Conservation (phyloP, 2,797 vertebrate genomes). For the Arrhamphus sclerolepis region DNA sequence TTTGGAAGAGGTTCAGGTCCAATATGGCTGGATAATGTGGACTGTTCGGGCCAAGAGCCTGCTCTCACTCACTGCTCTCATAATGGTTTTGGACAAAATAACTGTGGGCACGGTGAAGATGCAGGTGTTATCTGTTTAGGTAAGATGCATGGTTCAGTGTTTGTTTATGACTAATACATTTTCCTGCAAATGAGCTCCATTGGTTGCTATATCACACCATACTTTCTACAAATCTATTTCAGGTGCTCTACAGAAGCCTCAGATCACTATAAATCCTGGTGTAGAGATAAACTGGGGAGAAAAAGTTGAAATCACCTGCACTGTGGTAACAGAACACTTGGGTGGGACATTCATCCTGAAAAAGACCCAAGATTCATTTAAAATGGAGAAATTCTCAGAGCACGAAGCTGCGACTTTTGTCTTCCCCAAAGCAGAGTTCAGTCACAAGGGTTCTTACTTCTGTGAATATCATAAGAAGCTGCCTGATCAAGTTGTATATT, state of each 20-base stretch:
- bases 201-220: background rate
- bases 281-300: slow-evolving; percentile 64
- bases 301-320: slow-evolving; percentile 70
- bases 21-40: slow-evolving; percentile 76
- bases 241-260: slow-evolving; percentile 67
- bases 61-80: slow-evolving; percentile 61
- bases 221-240: slow-evolving; percentile 1
- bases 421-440: slow-evolving; percentile 58
- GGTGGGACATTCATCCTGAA: slow-evolving; percentile 67
- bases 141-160: slow-evolving; percentile 32
- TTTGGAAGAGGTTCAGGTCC: slow-evolving; percentile 71
- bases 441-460: slow-evolving; percentile 64
- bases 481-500: slow-evolving; percentile 48
- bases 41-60: slow-evolving; percentile 59
- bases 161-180: background rate
- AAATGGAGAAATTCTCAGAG: slow-evolving; percentile 58
- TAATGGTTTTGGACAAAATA: slow-evolving; percentile 50
- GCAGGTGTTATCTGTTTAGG: slow-evolving; percentile 73
- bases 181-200: background rate
- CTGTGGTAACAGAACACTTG: slow-evolving; percentile 47
- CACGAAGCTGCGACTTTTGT: slow-evolving; percentile 49
- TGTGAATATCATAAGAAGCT: slow-evolving; percentile 76
- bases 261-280: slow-evolving; percentile 56
- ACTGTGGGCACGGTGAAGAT: slow-evolving; percentile 72
- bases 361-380: slow-evolving; percentile 43